Base-by-base conservation (phyloP, 2,113 vertebrate genomes). In the Apus apus region DNA sequence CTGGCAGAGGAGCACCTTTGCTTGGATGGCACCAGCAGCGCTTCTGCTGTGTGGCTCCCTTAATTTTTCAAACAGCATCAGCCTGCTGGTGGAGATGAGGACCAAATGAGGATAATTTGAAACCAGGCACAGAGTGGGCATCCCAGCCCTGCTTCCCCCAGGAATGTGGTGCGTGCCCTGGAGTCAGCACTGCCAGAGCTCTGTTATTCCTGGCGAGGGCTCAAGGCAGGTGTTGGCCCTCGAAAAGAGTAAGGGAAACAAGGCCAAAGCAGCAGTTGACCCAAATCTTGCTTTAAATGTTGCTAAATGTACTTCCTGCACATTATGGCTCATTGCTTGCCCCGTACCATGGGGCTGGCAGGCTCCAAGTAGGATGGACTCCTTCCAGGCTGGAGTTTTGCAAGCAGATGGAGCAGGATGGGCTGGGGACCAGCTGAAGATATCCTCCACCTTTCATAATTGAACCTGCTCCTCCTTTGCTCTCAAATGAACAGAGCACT, bases 121-220 rank as follows among this genome's bases (percentile, higher is more conserved):
- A 76, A 50, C 16, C 15, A 43, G 18, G 57, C 81, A 46, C 21
- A 15, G 50, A 10, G 34, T 11, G 54, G 17, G 18, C 60, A 46
- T 21, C 5, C 8, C 34, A 68, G 45, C 46, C 30, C 22, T 62
- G 36, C 36, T 34, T 38, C 27, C 38, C 36, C 19, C 0, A 4
- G 14, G 43, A 73, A 34, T 60, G 85, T 30, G 18, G 40, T 0
- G 0, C 3, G 45, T 54, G 56, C 23, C 38, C 50, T 20, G 60
- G 81, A 68, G 54, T n/a, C 1, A 3, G 29, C 1, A 1, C 36
- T 48, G 1, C 1, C 71, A 23, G 50, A 36, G 66, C 15, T 61
- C 45, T 5, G 1, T n/a, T 27, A n/a, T 26, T 50, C 45, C 67
- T 2, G 4, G 4, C 1, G 0, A 38, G 27, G 9, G 16, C 68